These are phyloP conservation scores for Erythrocercus mccallii DNA, from an alignment of 2,113 vertebrate species.

Conservation along the genomic window DNA sequence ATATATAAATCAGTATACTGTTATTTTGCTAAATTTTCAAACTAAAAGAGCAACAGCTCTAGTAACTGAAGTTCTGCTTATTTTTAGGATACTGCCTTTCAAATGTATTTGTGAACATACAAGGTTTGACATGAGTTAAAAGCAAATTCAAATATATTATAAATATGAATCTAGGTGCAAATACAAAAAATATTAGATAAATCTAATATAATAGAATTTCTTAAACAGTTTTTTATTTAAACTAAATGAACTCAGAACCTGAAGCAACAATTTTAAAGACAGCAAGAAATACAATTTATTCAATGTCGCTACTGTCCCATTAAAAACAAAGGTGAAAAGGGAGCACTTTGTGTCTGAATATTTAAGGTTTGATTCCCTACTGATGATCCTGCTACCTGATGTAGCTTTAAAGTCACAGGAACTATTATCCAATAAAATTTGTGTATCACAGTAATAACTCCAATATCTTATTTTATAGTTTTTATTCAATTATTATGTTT, in stretches of 20 bases:
- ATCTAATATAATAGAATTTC: background rate
- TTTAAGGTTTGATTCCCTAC: background rate
- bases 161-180: background rate
- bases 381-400: background rate
- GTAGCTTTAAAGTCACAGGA: background rate
- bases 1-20: background rate
- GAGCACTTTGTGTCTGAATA: background rate
- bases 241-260: background rate
- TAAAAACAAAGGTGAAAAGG: background rate
- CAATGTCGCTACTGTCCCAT: background rate
- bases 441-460: background rate
- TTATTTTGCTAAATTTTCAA: background rate
- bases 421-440: background rate
- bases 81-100: background rate
- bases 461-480: background rate
- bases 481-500: background rate
- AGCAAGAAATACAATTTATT: background rate
- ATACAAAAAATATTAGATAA: background rate
- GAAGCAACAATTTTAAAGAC: background rate
- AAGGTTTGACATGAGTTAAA: background rate
- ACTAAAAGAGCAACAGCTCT: background rate
- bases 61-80: background rate
- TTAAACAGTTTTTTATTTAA: background rate
- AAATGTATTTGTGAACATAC: background rate
- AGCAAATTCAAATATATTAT: background rate